A percentile compares a stretch with the other conserved stretches of the same genome.
phyloP scores from a whole-genome alignment of 2,113 vertebrate species.

The Chloropsis hardwickii region DNA sequence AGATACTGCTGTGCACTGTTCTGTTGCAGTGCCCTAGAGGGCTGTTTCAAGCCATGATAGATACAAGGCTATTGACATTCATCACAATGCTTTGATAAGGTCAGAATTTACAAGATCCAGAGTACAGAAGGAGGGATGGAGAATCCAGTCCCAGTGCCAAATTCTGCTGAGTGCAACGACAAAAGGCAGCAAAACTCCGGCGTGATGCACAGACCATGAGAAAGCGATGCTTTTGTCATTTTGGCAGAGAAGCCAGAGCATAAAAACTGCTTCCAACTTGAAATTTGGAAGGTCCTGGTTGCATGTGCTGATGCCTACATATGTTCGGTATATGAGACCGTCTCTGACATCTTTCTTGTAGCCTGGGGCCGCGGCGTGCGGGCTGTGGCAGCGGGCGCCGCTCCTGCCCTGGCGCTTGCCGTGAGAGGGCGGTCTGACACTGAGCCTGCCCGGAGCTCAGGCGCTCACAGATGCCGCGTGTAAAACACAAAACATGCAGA shows the following conservation, averaged over 20 bases:
- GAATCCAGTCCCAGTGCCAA: background rate
- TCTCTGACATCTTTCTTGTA: rapidly evolving
- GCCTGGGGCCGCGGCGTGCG: too few species aligned
- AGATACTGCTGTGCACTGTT: too few species aligned
- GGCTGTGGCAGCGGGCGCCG: background rate
- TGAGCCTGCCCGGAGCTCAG: background rate
- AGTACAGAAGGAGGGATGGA: background rate
- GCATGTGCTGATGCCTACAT: background rate
- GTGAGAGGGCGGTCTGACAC: conserved; percentile 51
- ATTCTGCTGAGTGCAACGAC: background rate
- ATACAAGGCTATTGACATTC: rapidly evolving
- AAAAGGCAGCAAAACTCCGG: background rate
- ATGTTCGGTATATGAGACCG: rapidly evolving
- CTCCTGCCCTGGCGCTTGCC: background rate
- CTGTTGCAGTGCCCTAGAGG: background rate
- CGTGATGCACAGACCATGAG: rapidly evolving
- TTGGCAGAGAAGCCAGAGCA: background rate
- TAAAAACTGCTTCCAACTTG: background rate
- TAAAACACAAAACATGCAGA: background rate
- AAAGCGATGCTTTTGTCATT: background rate
- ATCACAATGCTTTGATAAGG: background rate
- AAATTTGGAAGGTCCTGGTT: background rate
- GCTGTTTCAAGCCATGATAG: background rate
- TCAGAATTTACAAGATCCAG: background rate
- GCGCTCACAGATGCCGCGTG: background rate